phyloP scores from a whole-genome alignment of 1,140 invertebrate genomes.

The Drosophila tristis region DNA sequence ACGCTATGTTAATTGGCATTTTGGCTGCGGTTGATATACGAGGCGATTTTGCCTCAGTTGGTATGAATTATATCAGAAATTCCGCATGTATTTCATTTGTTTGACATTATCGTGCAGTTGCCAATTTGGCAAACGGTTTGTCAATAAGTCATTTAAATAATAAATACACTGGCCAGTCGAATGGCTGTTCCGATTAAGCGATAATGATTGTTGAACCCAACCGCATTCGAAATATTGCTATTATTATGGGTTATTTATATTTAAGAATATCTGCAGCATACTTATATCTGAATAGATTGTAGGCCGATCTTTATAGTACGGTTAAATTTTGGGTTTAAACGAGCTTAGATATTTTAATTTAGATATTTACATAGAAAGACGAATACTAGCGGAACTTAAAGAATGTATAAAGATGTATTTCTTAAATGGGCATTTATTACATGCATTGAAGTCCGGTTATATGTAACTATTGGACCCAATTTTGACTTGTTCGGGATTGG shows the following conservation, averaged over 20 bases:
- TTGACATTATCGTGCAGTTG: constrained; percentile 49
- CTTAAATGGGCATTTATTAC: too few relatives aligned
- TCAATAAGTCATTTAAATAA: constrained; percentile 38
- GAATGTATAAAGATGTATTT: too few relatives aligned
- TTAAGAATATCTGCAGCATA: background rate
- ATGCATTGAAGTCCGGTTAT: too few relatives aligned
- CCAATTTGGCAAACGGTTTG: constrained; percentile 44
- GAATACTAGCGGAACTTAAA: too few relatives aligned
- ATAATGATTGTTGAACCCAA: background rate
- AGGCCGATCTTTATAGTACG: too few relatives aligned
- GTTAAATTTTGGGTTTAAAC: too few relatives aligned
- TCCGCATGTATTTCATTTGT: constrained; percentile 25
- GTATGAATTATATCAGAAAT: constrained; percentile 24
- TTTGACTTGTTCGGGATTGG: background rate
- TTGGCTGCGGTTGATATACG: constrained; percentile 18
- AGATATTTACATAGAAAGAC: too few relatives aligned
- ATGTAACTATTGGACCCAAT: too few relatives aligned
- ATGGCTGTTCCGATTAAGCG: constrained; percentile 15
- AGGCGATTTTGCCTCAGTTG: constrained; percentile 11
- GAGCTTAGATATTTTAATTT: too few relatives aligned
- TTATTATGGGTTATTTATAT: constrained; percentile 4
- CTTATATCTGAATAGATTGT: too few relatives aligned
- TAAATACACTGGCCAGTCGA: constrained; percentile 14
- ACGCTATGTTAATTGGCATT: constrained; percentile 20
- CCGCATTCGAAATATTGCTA: constrained; percentile 4